Evolutionary conservation across 2,797 vertebrate genomes (phyloP), one percentile per base, ranked within the genome.

Genomic region (Sebastes hopkinsi): DNA sequence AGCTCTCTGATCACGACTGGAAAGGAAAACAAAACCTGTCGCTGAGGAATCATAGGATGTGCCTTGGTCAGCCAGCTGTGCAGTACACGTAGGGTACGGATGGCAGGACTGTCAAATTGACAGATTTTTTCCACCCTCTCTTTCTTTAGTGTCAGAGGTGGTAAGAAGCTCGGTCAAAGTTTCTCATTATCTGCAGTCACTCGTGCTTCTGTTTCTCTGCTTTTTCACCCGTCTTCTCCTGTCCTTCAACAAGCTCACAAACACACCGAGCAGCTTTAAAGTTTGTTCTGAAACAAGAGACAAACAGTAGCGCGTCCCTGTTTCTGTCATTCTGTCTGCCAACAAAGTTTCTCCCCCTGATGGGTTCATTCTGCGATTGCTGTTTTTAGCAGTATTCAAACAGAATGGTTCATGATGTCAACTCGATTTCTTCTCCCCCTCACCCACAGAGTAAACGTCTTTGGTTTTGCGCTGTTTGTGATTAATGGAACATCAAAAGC

Each of bases 401-500:
- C 86, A 84, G 90, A 91, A 92, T 87, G 79, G 76, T 83, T 91
- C 79, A 85, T 85, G 86, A 89, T 85, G 84, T 87, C 86, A 84
- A 75, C 82, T 90, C 36, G 7, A 73, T 84, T 87, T 75, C 62
- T 81, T 54, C 70, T 59, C 75, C 80, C 68, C 68, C 59, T 88
- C 87, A 86, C 86, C 89, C 85, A 82, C 88, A 79, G 90, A 90
- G 90, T 84, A 88, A 90, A 90, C 77, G 87, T 92, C 89, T 92
- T 91, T 91, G 84, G 79, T 90, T 92, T 88, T 86, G 83, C 50
- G 10, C 86, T 85, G 86, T 90, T 92, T 93, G 90, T 94, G 93
- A 94, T 94, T 90, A 94, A 94, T 92, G 91, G 88, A 91, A 94
- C 89, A 92, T 94, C 90, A 93, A 93, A 94, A 90, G 92, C 76